Conservation (phyloP, 2,797 vertebrate genomes). For the Delichon dasypus region DNA sequence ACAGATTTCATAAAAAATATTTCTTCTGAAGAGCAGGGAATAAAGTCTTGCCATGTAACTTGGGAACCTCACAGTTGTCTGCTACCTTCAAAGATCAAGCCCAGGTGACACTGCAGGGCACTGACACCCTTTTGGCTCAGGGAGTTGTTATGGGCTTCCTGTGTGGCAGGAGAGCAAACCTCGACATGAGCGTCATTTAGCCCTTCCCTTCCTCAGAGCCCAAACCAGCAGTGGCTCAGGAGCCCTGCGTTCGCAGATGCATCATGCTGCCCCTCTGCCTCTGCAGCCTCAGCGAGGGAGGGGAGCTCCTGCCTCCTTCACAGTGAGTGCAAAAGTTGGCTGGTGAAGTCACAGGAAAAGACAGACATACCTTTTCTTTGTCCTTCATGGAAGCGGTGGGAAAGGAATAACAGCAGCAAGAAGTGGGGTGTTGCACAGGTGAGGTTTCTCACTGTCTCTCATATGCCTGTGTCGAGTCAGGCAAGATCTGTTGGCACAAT, state of each 20-base stretch:
- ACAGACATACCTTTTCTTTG: background rate
- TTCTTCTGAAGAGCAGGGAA: background rate
- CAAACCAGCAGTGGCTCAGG: accelerated
- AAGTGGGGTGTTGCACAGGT: background rate
- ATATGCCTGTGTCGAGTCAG: background rate
- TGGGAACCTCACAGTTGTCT: background rate
- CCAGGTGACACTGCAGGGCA: background rate
- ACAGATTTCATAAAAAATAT: background rate
- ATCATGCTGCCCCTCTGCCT: background rate
- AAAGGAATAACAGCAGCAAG: background rate
- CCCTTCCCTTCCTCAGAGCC: background rate
- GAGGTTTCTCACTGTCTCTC: background rate
- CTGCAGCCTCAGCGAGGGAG: background rate
- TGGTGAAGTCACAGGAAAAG: background rate
- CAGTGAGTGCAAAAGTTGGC: background rate
- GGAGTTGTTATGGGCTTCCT: background rate
- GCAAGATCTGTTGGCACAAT: background rate
- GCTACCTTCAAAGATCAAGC: background rate
- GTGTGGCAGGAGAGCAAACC: background rate
- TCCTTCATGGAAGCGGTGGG: background rate
- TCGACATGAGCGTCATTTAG: accelerated
- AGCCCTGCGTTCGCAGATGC: accelerated
- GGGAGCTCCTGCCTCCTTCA: background rate
- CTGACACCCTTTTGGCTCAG: background rate
- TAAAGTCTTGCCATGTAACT: background rate